A percentile compares a stretch with the other conserved stretches of the same genome.
phyloP scores from a whole-genome alignment of 2,888 invertebrate species.

The Podabrus alpinus region DNA sequence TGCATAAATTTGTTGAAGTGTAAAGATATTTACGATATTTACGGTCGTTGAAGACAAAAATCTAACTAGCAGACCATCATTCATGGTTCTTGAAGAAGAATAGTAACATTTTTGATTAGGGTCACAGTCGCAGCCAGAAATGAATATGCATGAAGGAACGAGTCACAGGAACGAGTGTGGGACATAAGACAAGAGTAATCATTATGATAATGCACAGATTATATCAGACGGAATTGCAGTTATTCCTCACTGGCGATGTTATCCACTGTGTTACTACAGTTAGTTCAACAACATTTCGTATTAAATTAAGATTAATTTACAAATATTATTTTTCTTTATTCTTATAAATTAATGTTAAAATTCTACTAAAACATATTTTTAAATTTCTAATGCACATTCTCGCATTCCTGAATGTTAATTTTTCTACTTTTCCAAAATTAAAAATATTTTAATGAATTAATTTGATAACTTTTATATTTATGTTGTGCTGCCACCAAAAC shows the following conservation, averaged over 20 bases:
- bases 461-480: background rate
- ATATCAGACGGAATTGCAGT: constrained; percentile 35
- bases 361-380: background rate
- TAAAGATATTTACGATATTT: constrained; percentile 24
- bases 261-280: constrained; percentile 23
- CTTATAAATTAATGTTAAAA: background rate
- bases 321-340: constrained; percentile 8
- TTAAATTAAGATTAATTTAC: constrained; percentile 20
- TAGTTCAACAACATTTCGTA: constrained; percentile 31
- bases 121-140: constrained; percentile 27
- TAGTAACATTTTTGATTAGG: constrained; percentile 30
- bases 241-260: constrained; percentile 31
- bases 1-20: constrained; percentile 23
- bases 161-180: constrained; percentile 40
- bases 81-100: constrained; percentile 26
- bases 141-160: constrained; percentile 37
- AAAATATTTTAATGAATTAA: background rate
- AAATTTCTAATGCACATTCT: background rate
- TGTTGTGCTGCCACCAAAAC: too few relatives aligned
- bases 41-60: constrained; percentile 24
- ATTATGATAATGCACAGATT: constrained; percentile 37
- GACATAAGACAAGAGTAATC: constrained; percentile 37
- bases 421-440: background rate
- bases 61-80: constrained; percentile 20
- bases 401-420: background rate